Percentiles rank a stretch among this genome's conserved stretches.
These are phyloP conservation scores for Temnothorax curvispinosus DNA, from an alignment of 1,140 invertebrate species.

Conservation along the genomic window DNA sequence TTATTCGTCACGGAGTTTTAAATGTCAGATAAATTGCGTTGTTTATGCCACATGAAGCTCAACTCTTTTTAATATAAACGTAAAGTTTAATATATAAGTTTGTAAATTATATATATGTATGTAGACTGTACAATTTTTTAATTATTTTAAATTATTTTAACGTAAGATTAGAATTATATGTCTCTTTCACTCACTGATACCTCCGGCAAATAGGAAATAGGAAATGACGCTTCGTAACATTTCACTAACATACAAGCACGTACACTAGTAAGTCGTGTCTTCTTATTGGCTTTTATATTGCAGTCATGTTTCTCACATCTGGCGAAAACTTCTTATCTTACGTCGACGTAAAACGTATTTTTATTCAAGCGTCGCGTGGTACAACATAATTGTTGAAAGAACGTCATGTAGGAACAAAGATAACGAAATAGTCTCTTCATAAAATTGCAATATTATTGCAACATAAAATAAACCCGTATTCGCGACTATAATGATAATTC, in stretches of 20 bases:
- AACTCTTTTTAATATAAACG: neutral
- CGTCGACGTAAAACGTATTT: conserved; percentile 35
- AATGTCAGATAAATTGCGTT: neutral
- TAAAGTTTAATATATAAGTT: conserved; percentile 16
- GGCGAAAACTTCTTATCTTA: conserved; percentile 63
- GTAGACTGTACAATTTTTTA: neutral
- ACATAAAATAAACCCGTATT: conserved; percentile 23
- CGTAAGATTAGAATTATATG: neutral
- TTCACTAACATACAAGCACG: conserved; percentile 10
- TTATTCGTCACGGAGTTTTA: conserved; percentile 22
- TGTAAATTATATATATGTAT: neutral
- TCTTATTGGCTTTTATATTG: conserved; percentile 63
- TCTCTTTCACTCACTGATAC: conserved; percentile 47
- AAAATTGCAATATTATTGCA: conserved; percentile 34
- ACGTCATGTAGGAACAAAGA: neutral
- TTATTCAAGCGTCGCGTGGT: conserved; percentile 1
- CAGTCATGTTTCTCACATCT: conserved; percentile 51
- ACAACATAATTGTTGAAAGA: conserved; percentile 11
- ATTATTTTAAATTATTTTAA: neutral
- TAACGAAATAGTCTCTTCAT: conserved; percentile 25
- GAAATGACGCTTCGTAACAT: conserved; percentile 46
- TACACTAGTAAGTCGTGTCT: conserved; percentile 2
- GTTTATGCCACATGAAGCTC: neutral
- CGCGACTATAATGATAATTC: neutral
- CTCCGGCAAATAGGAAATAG: neutral